Evolutionary conservation across 2,888 invertebrate species (phyloP), one percentile per base, ranked within the genome.

Genomic region (Mythimna ferrago): DNA sequence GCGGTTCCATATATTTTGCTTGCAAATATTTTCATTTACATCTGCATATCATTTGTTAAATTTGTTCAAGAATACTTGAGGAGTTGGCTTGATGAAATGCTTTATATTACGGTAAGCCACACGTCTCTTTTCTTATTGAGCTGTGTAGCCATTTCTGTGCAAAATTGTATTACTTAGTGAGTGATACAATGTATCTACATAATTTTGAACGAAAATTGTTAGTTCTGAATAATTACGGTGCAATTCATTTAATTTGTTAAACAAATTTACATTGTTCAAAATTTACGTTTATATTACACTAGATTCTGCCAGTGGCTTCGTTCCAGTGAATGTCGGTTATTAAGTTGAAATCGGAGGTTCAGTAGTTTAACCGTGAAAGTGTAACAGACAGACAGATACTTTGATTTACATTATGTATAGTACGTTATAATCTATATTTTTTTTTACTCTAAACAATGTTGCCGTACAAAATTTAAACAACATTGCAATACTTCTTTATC

Each of bases 1-100:
- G 77, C 73, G 76, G 72, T 57, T 64, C 63, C 78, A 70, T 79
- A 69, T 73, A 71, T 73, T 81, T 81, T 80, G 76, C 66, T 82
- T 85, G 83, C 85, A 84, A 84, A 84, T 85, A 84, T 84, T 84
- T 84, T 80, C 80, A 84, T 84, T 84, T 73, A 79, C 74, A 84
- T 83, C 58, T 78, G 75, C 85, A 82, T 84, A 73, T 82, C 73
- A 80, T 83, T 84, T 80, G 75, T 63, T 71, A 66, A 82, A 84
- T 83, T 82, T 84, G 76, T 82, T 82, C 38, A 63, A 54, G 68
- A 72, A 69, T 81, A 60, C 69, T 81, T 69, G 67, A 64, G 53
- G 57, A 77, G 71, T 68, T 81, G 61, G 41, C 57, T 81, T 83
- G 78, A 82, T 82, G 74, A 82, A 78, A 84, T 61, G 64, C 64